Evolutionary conservation across 2,888 invertebrate genomes (phyloP), one percentile per base, ranked within the genome.

Genomic region (Phengaris alcon): DNA sequence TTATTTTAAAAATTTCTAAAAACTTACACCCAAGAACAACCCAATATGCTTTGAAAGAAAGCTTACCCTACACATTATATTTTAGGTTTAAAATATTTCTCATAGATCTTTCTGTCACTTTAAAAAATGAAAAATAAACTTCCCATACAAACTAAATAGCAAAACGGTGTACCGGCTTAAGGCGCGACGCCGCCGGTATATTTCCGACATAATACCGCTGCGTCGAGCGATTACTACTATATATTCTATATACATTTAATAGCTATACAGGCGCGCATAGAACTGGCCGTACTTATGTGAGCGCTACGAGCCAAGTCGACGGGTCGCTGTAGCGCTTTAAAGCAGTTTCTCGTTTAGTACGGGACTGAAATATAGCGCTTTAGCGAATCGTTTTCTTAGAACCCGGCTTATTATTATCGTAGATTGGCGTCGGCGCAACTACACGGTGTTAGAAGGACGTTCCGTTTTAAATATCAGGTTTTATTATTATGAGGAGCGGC

Each of bases 161-260:
- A 82, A 89, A 92, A 88, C 86, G 82, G 88, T 89, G 85, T 87
- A 89, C 84, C 90, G 92, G 93, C 92, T 88, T 87, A 88, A 90
- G 90, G 88, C 93, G 90, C 88, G 88, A 86, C 85, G 87, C 92
- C 86, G 87, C 91, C 93, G 91, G 93, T 93, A 93, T 93, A 93
- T 93, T 93, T 93, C 93, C 93, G 93, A 93, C 93, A 93, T 93
- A 93, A 93, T 93, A 93, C 93, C 93, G 93, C 93, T 93, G 93
- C 93, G 93, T 93, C 93, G 93, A 93, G 93, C 93, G 93, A 93
- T 93, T 93, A 93, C 93, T 93, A 93, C 93, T 93, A 93, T 93
- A 93, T 93, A 93, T 93, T 93, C 93, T 93, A 93, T 93, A 93
- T 93, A 93, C 93, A 93, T 93, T 93, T 93, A 93, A 93, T 93